These are phyloP conservation scores for Gnathonemus longibarbis DNA, from an alignment of 2,113 vertebrate genomes.

Conservation along the genomic window DNA sequence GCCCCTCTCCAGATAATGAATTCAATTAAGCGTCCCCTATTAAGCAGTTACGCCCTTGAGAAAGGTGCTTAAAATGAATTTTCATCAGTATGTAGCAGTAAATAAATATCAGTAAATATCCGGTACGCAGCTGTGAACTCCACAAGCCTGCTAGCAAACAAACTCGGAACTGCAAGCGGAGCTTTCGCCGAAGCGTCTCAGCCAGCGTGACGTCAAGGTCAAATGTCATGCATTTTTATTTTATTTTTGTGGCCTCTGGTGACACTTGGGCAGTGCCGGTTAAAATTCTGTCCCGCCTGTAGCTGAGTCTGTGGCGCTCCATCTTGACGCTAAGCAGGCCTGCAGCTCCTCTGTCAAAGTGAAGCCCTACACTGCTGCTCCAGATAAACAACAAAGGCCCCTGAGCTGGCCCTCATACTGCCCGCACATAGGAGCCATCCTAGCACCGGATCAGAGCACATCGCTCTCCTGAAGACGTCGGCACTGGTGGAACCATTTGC, in stretches of 20 bases:
- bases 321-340: neutral
- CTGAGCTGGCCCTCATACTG: neutral
- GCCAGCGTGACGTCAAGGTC: neutral
- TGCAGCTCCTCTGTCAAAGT: neutral
- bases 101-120: neutral
- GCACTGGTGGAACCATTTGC: neutral
- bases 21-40: neutral
- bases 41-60: neutral
- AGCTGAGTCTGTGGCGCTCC: neutral
- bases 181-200: neutral
- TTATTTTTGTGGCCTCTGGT: neutral
- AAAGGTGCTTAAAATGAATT: neutral
- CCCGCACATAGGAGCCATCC: neutral
- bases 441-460: neutral
- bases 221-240: neutral
- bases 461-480: neutral
- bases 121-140: neutral
- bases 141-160: neutral
- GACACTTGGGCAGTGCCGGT: neutral
- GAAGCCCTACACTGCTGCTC: neutral
- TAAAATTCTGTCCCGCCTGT: neutral
- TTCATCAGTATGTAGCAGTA: neutral
- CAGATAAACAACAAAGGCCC: neutral
- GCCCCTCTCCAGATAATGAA: neutral
- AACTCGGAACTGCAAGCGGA: neutral